Evolutionary conservation across 1,140 invertebrate species (phyloP).

Genomic region (Cyclargus thomasi): DNA sequence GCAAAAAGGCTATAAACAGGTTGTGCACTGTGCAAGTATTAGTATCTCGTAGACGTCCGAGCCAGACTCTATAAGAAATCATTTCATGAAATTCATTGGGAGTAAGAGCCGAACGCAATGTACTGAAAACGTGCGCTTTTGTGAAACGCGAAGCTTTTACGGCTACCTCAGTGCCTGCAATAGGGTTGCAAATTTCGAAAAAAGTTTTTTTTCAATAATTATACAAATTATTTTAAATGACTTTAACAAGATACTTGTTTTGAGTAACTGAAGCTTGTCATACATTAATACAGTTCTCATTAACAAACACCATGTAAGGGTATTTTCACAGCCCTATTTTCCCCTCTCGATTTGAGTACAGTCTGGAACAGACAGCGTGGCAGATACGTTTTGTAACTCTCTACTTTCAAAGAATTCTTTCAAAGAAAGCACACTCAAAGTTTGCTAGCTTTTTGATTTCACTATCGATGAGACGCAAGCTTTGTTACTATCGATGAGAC

Average conservation of each 20-base stretch:
- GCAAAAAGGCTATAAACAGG: neutral
- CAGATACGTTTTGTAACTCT: conserved; percentile 24
- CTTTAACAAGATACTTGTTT: too few species aligned
- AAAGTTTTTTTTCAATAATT: too few species aligned
- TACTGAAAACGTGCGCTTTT: conserved; percentile 56
- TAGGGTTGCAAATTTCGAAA: neutral
- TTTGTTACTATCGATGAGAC: neutral
- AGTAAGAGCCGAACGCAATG: conserved; percentile 55
- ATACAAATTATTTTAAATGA: too few species aligned
- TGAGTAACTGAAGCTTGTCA: neutral
- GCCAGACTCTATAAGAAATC: conserved; percentile 23
- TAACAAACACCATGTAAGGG: neutral
- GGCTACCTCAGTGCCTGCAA: conserved; percentile 19
- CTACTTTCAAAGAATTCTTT: conserved; percentile 14
- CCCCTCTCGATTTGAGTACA: neutral
- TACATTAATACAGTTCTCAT: neutral
- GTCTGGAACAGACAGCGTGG: conserved; percentile 37
- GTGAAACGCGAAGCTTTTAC: conserved; percentile 48
- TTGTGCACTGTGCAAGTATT: neutral
- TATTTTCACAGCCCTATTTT: neutral
- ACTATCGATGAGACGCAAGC: neutral
- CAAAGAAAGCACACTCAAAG: conserved; percentile 2
- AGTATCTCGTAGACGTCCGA: neutral
- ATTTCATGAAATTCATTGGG: conserved; percentile 52
- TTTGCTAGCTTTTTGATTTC: neutral